Conservation (phyloP, 2,113 vertebrate genomes). For the Corythornis cristatus region DNA sequence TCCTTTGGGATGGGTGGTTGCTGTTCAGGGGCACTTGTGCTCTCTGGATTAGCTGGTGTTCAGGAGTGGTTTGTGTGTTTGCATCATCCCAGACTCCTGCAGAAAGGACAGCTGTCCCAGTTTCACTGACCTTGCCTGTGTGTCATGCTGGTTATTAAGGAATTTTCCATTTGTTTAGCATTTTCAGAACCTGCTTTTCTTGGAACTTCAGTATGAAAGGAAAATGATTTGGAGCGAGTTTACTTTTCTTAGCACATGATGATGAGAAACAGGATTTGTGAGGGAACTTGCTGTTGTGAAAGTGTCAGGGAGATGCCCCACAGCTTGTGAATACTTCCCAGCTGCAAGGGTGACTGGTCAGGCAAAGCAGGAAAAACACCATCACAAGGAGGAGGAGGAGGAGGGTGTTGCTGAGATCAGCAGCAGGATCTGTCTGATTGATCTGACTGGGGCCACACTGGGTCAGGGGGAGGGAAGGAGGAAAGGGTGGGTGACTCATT, state of each 20-base stretch:
- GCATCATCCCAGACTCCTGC: neutral
- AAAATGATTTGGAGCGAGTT: neutral
- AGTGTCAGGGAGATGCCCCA: neutral
- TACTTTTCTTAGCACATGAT: neutral
- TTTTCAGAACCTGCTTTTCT: neutral
- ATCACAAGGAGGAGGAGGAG: neutral
- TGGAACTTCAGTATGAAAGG: neutral
- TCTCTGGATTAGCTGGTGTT: neutral
- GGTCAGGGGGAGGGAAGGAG: neutral
- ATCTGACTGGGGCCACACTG: fast-evolving
- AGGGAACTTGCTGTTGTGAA: neutral
- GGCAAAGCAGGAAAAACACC: neutral
- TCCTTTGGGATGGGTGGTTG: neutral
- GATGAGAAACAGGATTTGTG: neutral
- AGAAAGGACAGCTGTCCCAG: neutral
- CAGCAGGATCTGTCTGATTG: neutral
- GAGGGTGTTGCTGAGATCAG: neutral
- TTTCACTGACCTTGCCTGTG: neutral
- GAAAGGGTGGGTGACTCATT: neutral
- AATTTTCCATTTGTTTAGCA: neutral
- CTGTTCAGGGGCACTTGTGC: neutral
- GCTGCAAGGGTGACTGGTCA: neutral
- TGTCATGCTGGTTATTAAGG: neutral
- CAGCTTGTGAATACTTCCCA: neutral
- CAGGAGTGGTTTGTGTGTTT: neutral